Conservation (phyloP, 2,888 invertebrate genomes). For the Phengaris alcon region DNA sequence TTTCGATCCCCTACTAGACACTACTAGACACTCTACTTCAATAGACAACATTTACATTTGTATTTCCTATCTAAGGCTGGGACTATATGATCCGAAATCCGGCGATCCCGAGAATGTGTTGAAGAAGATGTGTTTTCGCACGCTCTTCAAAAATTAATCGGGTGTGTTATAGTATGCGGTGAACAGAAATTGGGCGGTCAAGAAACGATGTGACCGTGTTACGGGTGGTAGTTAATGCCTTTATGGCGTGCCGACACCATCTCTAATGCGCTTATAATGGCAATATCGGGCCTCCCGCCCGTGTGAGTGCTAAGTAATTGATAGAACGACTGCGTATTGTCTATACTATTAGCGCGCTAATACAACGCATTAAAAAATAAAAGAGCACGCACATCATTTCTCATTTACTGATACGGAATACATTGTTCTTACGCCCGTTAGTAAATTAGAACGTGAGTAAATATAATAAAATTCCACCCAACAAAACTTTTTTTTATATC, state of each 20-base stretch:
- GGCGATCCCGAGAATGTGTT: no score
- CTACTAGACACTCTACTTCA: no score
- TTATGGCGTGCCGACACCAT: slow-evolving; percentile 68
- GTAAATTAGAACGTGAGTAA: slow-evolving; percentile 16
- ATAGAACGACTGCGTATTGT: slow-evolving; percentile 64
- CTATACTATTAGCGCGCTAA: slow-evolving; percentile 60
- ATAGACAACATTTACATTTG: no score
- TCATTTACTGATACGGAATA: slow-evolving; percentile 32
- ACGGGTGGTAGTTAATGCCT: slow-evolving; percentile 65
- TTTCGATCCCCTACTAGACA: no score
- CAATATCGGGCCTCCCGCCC: slow-evolving; percentile 63
- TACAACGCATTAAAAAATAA: slow-evolving; percentile 42
- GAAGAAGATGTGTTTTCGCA: slow-evolving; percentile 62
- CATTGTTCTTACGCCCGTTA: not conserved
- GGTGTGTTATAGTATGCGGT: slow-evolving; percentile 54
- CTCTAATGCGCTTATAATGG: slow-evolving; percentile 75
- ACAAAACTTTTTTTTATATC: no score
- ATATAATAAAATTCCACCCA: not conserved
- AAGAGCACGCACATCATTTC: slow-evolving; percentile 19
- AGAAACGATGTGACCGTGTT: slow-evolving; percentile 76
- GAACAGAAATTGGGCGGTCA: slow-evolving; percentile 68
- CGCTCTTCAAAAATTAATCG: slow-evolving; percentile 59
- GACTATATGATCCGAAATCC: no score
- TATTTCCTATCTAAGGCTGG: no score
- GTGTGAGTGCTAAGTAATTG: slow-evolving; percentile 71